Conservation (phyloP, 2,113 vertebrate species). For the Callopanchax toddi region DNA sequence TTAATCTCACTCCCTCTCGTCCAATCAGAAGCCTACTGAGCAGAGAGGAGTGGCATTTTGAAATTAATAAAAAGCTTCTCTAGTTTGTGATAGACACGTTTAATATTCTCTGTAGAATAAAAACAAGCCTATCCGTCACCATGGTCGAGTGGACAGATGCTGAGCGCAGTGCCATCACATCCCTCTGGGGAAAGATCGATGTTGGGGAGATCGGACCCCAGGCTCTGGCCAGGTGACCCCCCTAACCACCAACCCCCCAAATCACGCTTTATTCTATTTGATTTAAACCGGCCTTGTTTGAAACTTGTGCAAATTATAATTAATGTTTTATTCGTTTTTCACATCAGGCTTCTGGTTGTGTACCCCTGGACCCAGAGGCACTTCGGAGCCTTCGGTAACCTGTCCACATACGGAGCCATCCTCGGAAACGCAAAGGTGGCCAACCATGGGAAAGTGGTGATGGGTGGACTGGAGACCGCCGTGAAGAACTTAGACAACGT, state of each 20-base stretch:
- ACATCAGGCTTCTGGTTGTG: slow-evolving; percentile 73
- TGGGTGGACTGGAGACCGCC: slow-evolving; percentile 76
- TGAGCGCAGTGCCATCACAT: slow-evolving; percentile 54
- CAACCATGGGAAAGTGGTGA: slow-evolving; percentile 79
- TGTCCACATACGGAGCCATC: slow-evolving; percentile 77
- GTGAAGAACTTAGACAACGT: slow-evolving; percentile 81
- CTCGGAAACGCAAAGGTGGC: slow-evolving; percentile 52
- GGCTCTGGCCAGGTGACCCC: slow-evolving; percentile 62
- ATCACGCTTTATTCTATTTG: no score
- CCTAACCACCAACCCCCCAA: no score
- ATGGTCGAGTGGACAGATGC: slow-evolving; percentile 72
- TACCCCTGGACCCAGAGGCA: slow-evolving; percentile 85
- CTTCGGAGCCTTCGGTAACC: slow-evolving; percentile 83
- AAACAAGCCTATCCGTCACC: slow-evolving; percentile 18
- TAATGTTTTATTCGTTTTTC: background rate
- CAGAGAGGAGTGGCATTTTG: slow-evolving; percentile 30
- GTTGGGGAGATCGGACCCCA: slow-evolving; percentile 39
- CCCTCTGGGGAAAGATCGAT: slow-evolving; percentile 48
- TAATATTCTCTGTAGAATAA: background rate
- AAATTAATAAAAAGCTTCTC: slow-evolving; percentile 40
- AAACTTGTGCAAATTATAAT: background rate
- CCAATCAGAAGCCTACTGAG: slow-evolving; percentile 26
- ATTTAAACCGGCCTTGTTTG: background rate
- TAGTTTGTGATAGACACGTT: background rate
- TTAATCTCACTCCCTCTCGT: background rate